These are phyloP conservation scores for Garrulus glandarius DNA, from an alignment of 2,797 vertebrate species.

Conservation along the genomic window DNA sequence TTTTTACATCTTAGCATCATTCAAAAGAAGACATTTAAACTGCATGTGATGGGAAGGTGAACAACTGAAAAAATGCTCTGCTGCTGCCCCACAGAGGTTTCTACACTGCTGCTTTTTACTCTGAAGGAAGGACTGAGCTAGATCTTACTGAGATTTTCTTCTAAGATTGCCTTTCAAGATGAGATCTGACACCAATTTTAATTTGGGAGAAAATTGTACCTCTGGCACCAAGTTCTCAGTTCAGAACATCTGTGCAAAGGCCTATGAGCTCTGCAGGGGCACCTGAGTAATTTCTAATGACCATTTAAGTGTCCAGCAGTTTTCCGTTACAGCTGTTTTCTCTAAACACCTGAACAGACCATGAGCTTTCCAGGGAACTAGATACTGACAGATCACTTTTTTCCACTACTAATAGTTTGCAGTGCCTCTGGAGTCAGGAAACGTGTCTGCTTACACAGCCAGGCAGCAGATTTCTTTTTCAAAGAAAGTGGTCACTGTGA, in stretches of 20 bases:
- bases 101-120: not conserved
- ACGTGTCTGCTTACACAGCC: not conserved
- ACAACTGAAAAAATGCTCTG: not conserved
- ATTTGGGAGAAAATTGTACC: not conserved
- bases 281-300: not conserved
- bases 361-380: not conserved
- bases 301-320: not conserved
- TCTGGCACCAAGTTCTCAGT: not conserved
- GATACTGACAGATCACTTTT: not conserved
- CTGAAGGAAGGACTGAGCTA: not conserved
- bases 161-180: not conserved
- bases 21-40: not conserved
- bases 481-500: not conserved
- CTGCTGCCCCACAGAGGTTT: not conserved
- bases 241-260: not conserved
- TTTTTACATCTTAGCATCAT: not conserved
- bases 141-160: not conserved
- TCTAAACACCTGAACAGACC: not conserved
- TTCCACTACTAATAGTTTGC: not conserved
- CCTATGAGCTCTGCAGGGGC: not conserved
- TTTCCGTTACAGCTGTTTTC: not conserved
- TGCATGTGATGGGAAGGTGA: not conserved
- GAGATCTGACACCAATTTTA: not conserved
- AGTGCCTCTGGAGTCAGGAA: not conserved
- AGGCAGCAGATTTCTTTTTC: not conserved